Evolutionary conservation across 2,113 vertebrate genomes (phyloP).

Genomic region (Cottus gobio): DNA sequence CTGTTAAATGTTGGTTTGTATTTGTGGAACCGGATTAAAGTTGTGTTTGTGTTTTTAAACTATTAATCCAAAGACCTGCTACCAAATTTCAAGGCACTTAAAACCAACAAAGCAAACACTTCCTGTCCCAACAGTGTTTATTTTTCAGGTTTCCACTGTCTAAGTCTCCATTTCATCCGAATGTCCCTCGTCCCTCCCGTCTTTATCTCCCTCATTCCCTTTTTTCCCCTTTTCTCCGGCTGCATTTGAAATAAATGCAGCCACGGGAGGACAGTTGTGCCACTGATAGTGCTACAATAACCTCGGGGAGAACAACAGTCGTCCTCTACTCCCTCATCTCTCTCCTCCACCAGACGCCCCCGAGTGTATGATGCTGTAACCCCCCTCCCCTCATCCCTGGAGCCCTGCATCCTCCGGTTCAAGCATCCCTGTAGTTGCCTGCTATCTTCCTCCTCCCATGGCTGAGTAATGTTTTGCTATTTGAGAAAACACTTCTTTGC

Average conservation of each 20-base stretch:
- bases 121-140: not conserved
- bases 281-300: conserved; percentile 61
- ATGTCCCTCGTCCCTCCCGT: not conserved
- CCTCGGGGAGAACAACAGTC: conserved; percentile 59
- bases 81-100: conserved; percentile 17
- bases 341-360: conserved; percentile 46
- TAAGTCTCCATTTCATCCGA: not conserved
- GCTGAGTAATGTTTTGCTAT: conserved; percentile 50
- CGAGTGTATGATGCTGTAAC: conserved; percentile 40
- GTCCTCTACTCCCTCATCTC: conserved; percentile 54
- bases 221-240: conserved; percentile 35
- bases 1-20: not conserved
- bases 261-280: conserved; percentile 51
- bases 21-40: too few species aligned
- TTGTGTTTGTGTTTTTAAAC: not conserved
- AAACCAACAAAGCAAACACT: not conserved
- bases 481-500: conserved; percentile 28
- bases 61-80: conserved; percentile 6
- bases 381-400: conserved; percentile 37
- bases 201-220: conserved; percentile 18
- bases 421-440: conserved; percentile 25
- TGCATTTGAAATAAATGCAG: conserved; percentile 63
- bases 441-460: conserved; percentile 46
- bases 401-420: conserved; percentile 37
- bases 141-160: conserved; percentile 1